These are phyloP conservation scores for Oryzias dopingdopingensis DNA, from an alignment of 2,797 vertebrate genomes.

Conservation along the genomic window DNA sequence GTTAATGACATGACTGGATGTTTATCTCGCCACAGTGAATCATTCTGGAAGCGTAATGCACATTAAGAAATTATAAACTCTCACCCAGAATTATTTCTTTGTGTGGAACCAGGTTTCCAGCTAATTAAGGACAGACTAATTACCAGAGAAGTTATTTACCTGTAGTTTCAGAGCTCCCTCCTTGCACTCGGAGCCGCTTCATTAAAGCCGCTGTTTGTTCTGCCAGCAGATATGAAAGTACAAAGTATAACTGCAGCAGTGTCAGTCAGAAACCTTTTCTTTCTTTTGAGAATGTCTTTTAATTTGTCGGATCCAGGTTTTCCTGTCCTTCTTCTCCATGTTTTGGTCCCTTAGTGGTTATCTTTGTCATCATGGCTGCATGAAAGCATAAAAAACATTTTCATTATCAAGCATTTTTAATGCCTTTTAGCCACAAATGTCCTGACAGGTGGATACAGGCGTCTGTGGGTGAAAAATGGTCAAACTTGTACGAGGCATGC, in stretches of 20 bases:
- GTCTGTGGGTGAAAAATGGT: too few relatives aligned
- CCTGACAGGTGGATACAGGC: too few relatives aligned
- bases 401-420: too few relatives aligned
- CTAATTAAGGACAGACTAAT: constrained; percentile 77
- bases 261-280: constrained; percentile 24
- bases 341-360: too few relatives aligned
- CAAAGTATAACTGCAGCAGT: constrained; percentile 34
- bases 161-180: constrained; percentile 54
- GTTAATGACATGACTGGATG: constrained; percentile 54
- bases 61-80: constrained; percentile 45
- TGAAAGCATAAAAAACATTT: too few relatives aligned
- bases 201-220: constrained; percentile 47
- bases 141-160: constrained; percentile 64
- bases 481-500: too few relatives aligned
- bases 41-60: constrained; percentile 48
- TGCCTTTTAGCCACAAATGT: too few relatives aligned
- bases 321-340: neutral
- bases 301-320: neutral
- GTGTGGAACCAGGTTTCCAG: constrained; percentile 55
- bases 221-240: constrained; percentile 19
- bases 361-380: too few relatives aligned
- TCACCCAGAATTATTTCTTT: constrained; percentile 58
- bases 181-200: constrained; percentile 37
- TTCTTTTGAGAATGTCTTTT: constrained; percentile 22
- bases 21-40: constrained; percentile 57